Evolutionary conservation across 1,140 invertebrate species (phyloP), one percentile per base, ranked within the genome.

Genomic region (Lineus longissimus): DNA sequence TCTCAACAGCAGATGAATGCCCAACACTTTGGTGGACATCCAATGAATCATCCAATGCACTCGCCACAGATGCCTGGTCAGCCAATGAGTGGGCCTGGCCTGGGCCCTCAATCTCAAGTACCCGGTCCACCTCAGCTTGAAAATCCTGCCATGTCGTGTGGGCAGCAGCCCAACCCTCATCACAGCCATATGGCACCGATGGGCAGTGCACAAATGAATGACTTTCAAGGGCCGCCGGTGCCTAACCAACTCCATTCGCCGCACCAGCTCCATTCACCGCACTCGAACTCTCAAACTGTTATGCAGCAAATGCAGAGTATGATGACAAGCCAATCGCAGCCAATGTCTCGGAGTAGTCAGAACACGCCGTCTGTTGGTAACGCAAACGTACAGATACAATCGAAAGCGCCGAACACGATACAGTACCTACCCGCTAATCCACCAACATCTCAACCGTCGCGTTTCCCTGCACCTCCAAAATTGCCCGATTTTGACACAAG

Each of bases 391-490:
- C 82, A 84, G 68, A 94, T 97, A 27, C 97, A 97, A 83, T 90
- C 94, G 0, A 95, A 91, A 82, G 94, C 94, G 1, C 95, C 95
- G 0, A 97, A 97, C 80, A 97, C 95, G 15, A 97, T 98, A 74
- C 95, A 97, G 83, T 98, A 98, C 85, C 87, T 97, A 76, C 95
- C 95, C 27, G 92, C 93, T 40, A 75, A 78, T 66, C 76, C 76
- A 40, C 73, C 75, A 36, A 55, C 71, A 19, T 70, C 70, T 15
- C 76, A 77, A 61, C 64, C 69, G 33, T 15, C 59, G 41, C 15
- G 36, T 55, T 58, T 60, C 27, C 58, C 64, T 58, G 45, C 65
- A 69, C n/a, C 64, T 58, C 54, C 65, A 69, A 57, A 62, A 62
- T 69, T 70, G 54, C 63, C 85, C 87, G 9, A 85, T 91, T 58